Evolutionary conservation across 2,113 vertebrate species (phyloP), one percentile per base, ranked within the genome.

Genomic region (Cyphomyrus plagiostoma): DNA sequence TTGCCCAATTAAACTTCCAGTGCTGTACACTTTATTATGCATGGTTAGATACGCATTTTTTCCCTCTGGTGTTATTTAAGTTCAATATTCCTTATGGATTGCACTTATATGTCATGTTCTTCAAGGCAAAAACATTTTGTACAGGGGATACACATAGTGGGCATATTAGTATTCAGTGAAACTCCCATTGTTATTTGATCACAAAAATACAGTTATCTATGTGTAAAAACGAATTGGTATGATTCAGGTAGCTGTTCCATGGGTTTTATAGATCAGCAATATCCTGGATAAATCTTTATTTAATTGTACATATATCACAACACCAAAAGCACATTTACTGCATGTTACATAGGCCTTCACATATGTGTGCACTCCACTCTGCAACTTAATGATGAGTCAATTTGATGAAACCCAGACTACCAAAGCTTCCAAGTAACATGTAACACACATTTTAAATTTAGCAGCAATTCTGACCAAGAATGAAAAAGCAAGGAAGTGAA

Each of bases 1-100:
- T 45, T 97, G 97, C 97, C 96, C 97, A 96, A 96, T 98, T 97
- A 96, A 97, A 98, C 96, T 98, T 97, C 95, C 96, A 95, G 94
- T 92, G 94, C 96, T 96, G 95, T 96, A 96, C 93, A 93, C 94
- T 95, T 97, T 98, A 95, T 94, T 95, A 94, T 94, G 94, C 95
- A 77, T 77, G 70, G 30, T 35, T 10, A 77, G 17, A 77, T 6
- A 19, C 1, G 1, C 3, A 77, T 77, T 46, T 45, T 48, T 30
- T 11, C 3, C 17, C 30, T 11, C 70, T 15, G 30, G 70, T 74
- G 17, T 9, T 11, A n/a, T n/a, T 13, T 48, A 48, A n/a, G 83
- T 48, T 49, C 50, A 8, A 26, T 85, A 23, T 48, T 85, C 45
- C 46, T n/a, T 85, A 26, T 85, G 45, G 21, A n/a, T 9, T n/a